These are phyloP conservation scores for Cliona cf. orientalis DNA, from an alignment of 37 sponge, comb jelly and placozoan genomes.

Conservation along the genomic window DNA sequence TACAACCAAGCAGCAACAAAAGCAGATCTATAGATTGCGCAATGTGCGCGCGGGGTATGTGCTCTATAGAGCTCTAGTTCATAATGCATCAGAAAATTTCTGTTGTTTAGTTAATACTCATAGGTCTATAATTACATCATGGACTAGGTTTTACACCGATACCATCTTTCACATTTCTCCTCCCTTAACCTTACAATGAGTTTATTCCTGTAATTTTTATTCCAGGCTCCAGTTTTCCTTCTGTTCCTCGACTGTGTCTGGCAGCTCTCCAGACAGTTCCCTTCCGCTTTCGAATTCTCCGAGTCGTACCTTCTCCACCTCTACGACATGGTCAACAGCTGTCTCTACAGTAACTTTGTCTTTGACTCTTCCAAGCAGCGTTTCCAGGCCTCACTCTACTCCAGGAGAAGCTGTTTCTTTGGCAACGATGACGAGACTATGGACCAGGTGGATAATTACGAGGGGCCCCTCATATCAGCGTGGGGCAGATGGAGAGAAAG, in stretches of 20 bases:
- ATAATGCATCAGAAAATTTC: too few relatives aligned
- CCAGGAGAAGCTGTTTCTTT: conserved; percentile 45
- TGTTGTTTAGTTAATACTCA: too few relatives aligned
- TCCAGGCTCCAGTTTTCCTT: conserved; percentile 91
- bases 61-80: too few relatives aligned
- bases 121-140: not conserved
- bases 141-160: not conserved
- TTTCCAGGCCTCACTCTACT: conserved; percentile 44
- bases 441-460: conserved; percentile 42
- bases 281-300: conserved; percentile 93
- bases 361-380: conserved; percentile 77
- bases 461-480: conserved; percentile 59
- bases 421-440: conserved; percentile 42
- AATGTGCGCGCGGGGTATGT: too few relatives aligned
- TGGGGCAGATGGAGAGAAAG: conserved; percentile 74
- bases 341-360: conserved; percentile 90
- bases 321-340: conserved; percentile 45
- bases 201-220: not conserved
- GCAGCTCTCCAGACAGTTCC: conserved; percentile 91
- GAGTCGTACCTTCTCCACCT: conserved; percentile 81
- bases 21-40: too few relatives aligned
- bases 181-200: too few relatives aligned
- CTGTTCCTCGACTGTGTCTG: conserved; percentile 96
- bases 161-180: not conserved
- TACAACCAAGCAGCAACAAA: too few relatives aligned